Conservation (phyloP, 2,797 vertebrate genomes). For the Aviceda cuculoides region DNA sequence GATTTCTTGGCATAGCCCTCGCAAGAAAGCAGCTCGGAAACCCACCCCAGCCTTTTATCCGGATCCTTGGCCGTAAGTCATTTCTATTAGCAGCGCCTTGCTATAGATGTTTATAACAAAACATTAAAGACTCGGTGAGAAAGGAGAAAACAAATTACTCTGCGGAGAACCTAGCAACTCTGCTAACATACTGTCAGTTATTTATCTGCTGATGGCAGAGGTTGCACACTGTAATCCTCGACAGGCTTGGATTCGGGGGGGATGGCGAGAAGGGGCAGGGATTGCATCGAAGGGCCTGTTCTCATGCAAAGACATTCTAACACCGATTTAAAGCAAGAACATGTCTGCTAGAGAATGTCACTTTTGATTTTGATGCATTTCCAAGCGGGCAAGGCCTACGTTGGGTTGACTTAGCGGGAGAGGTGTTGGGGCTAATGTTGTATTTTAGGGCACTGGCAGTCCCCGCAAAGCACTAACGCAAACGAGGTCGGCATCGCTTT, state of each 20-base stretch:
- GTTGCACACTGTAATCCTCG: slow-evolving; percentile 52
- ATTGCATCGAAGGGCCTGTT: slow-evolving; percentile 38
- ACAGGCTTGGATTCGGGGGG: slow-evolving; percentile 17
- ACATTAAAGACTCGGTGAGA: slow-evolving; percentile 59
- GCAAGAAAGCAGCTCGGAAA: slow-evolving; percentile 17
- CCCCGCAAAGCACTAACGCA: neutral
- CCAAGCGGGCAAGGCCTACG: neutral
- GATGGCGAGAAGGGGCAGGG: slow-evolving; percentile 37
- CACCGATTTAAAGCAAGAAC: slow-evolving; percentile 50
- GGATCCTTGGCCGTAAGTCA: slow-evolving; percentile 45
- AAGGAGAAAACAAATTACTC: slow-evolving; percentile 71
- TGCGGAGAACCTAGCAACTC: slow-evolving; percentile 59
- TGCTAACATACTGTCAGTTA: slow-evolving; percentile 64
- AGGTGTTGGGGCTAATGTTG: neutral
- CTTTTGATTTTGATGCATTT: slow-evolving; percentile 41
- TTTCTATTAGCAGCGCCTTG: slow-evolving; percentile 54
- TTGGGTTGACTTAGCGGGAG: slow-evolving; percentile 26
- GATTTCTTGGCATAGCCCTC: neutral
- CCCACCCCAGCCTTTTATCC: neutral
- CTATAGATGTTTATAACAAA: slow-evolving; percentile 64
- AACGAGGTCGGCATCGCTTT: slow-evolving; percentile 42
- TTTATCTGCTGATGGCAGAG: slow-evolving; percentile 69
- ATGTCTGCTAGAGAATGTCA: slow-evolving; percentile 40
- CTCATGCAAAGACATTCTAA: slow-evolving; percentile 61
- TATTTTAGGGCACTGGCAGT: slow-evolving; percentile 30